Evolutionary conservation across 2,888 invertebrate species (phyloP), one percentile per base, ranked within the genome.

Genomic region (Lasius fuliginosus): DNA sequence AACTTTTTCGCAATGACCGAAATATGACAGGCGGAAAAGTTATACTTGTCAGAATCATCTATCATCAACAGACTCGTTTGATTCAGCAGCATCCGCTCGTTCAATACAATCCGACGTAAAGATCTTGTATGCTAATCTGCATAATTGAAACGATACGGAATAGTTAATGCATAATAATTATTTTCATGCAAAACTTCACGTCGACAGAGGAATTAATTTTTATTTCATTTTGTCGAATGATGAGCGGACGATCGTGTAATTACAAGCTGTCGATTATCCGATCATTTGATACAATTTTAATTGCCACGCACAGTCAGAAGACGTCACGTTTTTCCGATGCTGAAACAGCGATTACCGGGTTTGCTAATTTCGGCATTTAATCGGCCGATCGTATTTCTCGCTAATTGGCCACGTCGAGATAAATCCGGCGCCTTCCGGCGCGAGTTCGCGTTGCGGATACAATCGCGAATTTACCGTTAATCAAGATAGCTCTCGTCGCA

Each of bases 1-100:
- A n/a, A 46, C 18, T 46, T 65, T 76, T 53, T 58, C 30, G 56
- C 40, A 40, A 67, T 23, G 18, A 27, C 53, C 27, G n/a, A n/a
- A 27, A 68, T 23, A 23, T 69, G 71, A 77, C 40, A 53, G 18
- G 6, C 23, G 23, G 18, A 65, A 33, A 68, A 15, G 30, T 77
- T 58, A 11, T 15, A 23, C 40, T 23, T 23, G 23, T 23, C 53
- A n/a, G 4, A 58, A 30, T 62, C 87, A 86, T 89, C 84, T 49
- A 86, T 89, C 88, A 87, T 82, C 42, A 27, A n/a, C 23, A 42
- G 36, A 40, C 58, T 67, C 11, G 42, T 33, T 46, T 15, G 15
- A 46, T 46, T 46, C 15, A 46, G 5, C 46, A 23, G 23, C 23
- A 23, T 46, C 3, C 12, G 42, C 79, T 23, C 67, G 9, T 79